These are phyloP conservation scores for Plestiodon gilberti DNA, from an alignment of 2,113 vertebrate genomes.

Conservation along the genomic window DNA sequence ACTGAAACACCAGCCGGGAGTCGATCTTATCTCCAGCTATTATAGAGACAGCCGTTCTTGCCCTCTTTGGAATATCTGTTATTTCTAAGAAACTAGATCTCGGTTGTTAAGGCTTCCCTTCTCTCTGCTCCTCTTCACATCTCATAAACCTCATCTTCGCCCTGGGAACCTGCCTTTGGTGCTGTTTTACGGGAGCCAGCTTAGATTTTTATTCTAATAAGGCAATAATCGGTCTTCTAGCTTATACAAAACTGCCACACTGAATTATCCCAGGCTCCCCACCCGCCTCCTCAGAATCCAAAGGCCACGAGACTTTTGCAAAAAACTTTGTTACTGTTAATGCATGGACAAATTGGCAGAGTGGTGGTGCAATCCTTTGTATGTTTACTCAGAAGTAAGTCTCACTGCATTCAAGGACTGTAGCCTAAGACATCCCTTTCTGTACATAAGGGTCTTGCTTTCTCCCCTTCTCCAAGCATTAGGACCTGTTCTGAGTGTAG, in stretches of 20 bases:
- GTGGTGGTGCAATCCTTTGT: no score
- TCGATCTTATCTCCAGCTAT: conserved; percentile 66
- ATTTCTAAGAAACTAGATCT: conserved; percentile 66
- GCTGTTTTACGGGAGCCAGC: background rate
- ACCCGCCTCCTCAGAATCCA: background rate
- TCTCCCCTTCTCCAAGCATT: no score
- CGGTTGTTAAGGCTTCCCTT: conserved; percentile 37
- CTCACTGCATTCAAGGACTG: no score
- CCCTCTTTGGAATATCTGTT: conserved; percentile 45
- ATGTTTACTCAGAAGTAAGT: no score
- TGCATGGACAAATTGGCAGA: no score
- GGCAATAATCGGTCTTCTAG: background rate
- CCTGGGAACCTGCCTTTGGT: background rate
- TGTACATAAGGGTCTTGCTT: no score
- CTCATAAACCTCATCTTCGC: conserved; percentile 49
- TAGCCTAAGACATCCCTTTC: no score
- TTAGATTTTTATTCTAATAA: conserved; percentile 18
- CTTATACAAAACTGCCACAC: background rate
- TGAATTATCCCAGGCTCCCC: background rate
- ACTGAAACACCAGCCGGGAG: conserved; percentile 53
- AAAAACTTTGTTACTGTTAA: no score
- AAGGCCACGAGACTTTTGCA: background rate
- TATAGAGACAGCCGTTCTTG: conserved; percentile 48
- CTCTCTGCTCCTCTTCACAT: conserved; percentile 43
- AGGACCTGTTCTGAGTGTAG: no score